phyloP scores from a whole-genome alignment of 2,113 vertebrate species.

The Danio rerio region GRCz12tu NC_133184.1:46823001-46823500 shows the following conservation, averaged over 20 bases:
- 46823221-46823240: neutral
- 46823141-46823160: neutral
- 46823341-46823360: conserved; percentile 17
- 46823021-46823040: too few species aligned
- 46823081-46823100: conserved; percentile 18
- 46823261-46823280: conserved; percentile 9
- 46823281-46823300: conserved; percentile 26
- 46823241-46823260: conserved; percentile 9
- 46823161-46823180: conserved; percentile 40
- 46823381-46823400: neutral
- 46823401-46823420: too few species aligned
- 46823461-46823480: too few species aligned
- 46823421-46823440: too few species aligned
- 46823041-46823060: too few species aligned
- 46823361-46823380: neutral
- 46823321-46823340: conserved; percentile 6
- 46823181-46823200: conserved; percentile 11
- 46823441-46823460: too few species aligned
- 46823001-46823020: too few species aligned
- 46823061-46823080: neutral
- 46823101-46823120: conserved; percentile 39
- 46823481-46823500: too few species aligned
- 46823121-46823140: conserved; percentile 26
- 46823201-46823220: conserved; percentile 31
- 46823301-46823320: neutral